Evolutionary conservation across 2,113 vertebrate species (phyloP).

Genomic region (Myiozetetes cayanensis): DNA sequence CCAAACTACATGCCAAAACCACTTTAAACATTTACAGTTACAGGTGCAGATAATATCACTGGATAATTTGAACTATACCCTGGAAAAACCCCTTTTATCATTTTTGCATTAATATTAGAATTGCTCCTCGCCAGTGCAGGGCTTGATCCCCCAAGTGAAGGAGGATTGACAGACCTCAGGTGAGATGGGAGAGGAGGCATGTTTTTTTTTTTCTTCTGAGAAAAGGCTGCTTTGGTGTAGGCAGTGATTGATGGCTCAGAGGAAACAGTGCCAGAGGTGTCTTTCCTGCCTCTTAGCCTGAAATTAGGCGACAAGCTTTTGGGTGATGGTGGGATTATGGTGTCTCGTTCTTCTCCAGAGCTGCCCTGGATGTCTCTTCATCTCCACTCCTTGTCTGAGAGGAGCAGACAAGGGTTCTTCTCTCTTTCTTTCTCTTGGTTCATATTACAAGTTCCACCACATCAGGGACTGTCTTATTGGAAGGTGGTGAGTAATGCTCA

Average conservation of each 20-base stretch:
- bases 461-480: neutral
- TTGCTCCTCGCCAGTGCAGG: neutral
- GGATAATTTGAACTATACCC: neutral
- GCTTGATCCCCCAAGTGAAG: neutral
- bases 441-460: neutral
- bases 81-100: fast-evolving
- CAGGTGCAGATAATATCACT: neutral
- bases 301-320: neutral
- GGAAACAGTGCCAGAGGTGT: neutral
- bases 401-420: neutral
- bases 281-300: neutral
- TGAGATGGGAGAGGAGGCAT: neutral
- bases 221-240: neutral
- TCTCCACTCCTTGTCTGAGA: neutral
- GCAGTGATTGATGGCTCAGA: neutral
- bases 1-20: neutral
- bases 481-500: neutral
- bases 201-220: neutral
- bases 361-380: neutral
- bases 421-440: neutral
- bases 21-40: neutral
- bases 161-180: fast-evolving
- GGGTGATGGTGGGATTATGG: neutral
- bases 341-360: neutral
- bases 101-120: neutral